Evolutionary conservation across 1,140 invertebrate species (phyloP).

Genomic region (Xylocopa sonorina): DNA sequence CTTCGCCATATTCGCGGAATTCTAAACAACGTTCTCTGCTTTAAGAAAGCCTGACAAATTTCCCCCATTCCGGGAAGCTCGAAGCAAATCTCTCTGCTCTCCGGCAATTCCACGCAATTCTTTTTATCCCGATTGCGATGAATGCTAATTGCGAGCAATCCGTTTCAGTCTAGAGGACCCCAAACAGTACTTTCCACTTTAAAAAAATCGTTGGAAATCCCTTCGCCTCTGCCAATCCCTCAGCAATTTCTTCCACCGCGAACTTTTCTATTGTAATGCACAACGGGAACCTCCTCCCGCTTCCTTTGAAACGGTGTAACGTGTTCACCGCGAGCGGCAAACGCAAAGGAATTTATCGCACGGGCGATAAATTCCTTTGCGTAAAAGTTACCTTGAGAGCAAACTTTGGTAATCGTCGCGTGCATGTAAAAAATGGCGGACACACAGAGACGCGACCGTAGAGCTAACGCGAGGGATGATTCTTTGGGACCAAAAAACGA

Average conservation of each 20-base stretch:
- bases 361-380: neutral
- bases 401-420: neutral
- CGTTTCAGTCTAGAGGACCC: neutral
- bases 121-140: no score
- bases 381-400: neutral
- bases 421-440: neutral
- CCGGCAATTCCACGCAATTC: neutral
- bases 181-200: neutral
- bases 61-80: neutral
- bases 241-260: no score
- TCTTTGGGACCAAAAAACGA: no score
- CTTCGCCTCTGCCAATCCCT: no score
- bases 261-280: neutral
- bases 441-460: no score
- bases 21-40: neutral
- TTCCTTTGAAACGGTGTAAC: no score
- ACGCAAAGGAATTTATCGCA: neutral
- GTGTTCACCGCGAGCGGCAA: neutral
- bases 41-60: neutral
- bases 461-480: conserved; percentile 1
- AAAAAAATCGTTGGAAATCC: no score
- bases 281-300: no score
- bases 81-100: neutral
- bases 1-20: neutral
- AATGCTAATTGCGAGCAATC: neutral